Percentiles rank a stretch among this genome's conserved stretches.
phyloP scores from a whole-genome alignment of 2,113 vertebrate species.

The Chaetodon trifascialis region DNA sequence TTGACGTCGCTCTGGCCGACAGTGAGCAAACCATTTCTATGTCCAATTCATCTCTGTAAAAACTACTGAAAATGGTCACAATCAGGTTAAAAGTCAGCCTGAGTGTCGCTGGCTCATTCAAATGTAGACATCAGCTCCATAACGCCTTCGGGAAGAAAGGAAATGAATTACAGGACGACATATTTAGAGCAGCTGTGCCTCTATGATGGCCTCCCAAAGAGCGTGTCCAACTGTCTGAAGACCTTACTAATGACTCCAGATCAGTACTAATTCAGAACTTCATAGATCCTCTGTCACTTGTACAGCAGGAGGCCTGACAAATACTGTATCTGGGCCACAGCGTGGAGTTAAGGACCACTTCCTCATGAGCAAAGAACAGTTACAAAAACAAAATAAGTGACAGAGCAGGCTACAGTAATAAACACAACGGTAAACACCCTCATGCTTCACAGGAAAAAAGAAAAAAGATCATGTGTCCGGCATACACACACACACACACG shows the following conservation, averaged over 20 bases:
- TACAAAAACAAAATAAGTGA: conserved; percentile 27
- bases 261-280: conserved; percentile 4
- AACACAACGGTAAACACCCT: conserved; percentile 74
- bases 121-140: conserved; percentile 2
- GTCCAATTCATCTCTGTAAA: not conserved
- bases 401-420: conserved; percentile 65
- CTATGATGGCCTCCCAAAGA: conserved; percentile 31
- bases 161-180: conserved; percentile 18
- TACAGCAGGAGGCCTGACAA: conserved; percentile 24
- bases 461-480: conserved; percentile 45
- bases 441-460: conserved; percentile 77
- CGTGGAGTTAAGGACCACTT: conserved; percentile 49
- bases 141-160: not conserved
- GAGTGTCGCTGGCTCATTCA: not conserved
- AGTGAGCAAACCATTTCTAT: not conserved
- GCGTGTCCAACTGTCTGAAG: not conserved
- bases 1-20: not conserved
- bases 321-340: conserved; percentile 44
- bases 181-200: conserved; percentile 19
- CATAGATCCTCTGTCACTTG: not conserved
- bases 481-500: conserved; percentile 49
- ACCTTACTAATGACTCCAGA: not conserved
- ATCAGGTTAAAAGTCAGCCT: not conserved
- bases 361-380: conserved; percentile 28
- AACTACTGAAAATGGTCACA: not conserved